Base-by-base conservation (phyloP, 2,888 invertebrate genomes). In the Hesperia comma region DNA sequence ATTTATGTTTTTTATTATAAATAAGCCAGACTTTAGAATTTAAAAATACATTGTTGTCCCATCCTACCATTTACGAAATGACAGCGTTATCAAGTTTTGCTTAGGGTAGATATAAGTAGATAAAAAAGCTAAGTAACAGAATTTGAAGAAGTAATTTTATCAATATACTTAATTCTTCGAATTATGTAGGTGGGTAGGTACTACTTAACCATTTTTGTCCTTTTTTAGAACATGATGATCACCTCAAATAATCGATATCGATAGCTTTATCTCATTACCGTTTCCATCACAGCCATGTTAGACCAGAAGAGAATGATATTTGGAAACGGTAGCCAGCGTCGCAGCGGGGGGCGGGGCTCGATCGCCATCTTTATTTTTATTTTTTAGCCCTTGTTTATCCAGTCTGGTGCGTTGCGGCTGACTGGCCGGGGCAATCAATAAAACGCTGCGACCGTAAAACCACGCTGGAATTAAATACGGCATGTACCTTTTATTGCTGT, bases 341-440 rank as follows among this genome's bases (percentile, higher is more conserved):
- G 68, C 90, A 83, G 89, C 89, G 78, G 91, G 91, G 85, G 91
- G 92, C 90, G 91, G 87, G 83, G 84, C 89, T 76, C 79, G 76
- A 80, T 77, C 84, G 79, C 86, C 90, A 89, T 84, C 83, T 87
- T 88, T 87, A 62, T 88, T 84, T 81, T 84, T 84, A 78, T 81
- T 84, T 87, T 87, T 88, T 86, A 83, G 77, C 85, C 87, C 90
- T 92, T 91, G 91, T 92, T 92, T 91, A 90, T 88, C 90, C 90
- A 90, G 84, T 80, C 79, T 80, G 80, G 79, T 75, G 78, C 86
- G 90, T 85, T 80, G 79, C 87, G 90, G 86, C 83, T 88, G 76
- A 91, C 79, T 89, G 90, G 83, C 73, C 76, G 80, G 78, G 73
- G 90, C 90, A 91, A 92, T 92, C 91, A 91, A 92, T 92, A 92